Base-by-base conservation (phyloP, 2,888 invertebrate genomes). In the Scaptomyza cyrtandrae region DNA sequence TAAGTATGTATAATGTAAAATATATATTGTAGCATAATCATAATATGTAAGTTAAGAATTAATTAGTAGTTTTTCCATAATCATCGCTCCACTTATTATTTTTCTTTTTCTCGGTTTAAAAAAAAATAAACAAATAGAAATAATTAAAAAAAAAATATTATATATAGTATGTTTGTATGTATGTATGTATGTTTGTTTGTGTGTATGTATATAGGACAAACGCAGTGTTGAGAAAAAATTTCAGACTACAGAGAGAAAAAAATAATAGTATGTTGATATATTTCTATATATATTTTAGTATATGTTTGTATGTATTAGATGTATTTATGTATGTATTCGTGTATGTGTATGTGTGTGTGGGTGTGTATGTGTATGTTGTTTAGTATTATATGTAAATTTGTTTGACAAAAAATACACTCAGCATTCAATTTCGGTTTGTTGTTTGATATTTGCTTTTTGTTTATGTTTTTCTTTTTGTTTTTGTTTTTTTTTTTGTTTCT, bases 401-500 rank as follows among this genome's bases (percentile, higher is more conserved):
- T 84, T 84, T 79, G 80, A 85, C 86, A 85, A 84, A 85, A 85
- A 85, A 79, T 85, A 84, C 83, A 85, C 77, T 78, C 73, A 60
- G 71, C 74, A 71, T 71, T 63, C 41, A 52, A 70, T 67, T 75
- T 62, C 63, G 48, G 55, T 53, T 60, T 60, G 48, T 58, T 37
- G 48, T 58, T 69, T 75, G 48, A 62, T 33, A 53, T 41, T 55
- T 44, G n/a, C 31, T 60, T 33, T 24, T 58, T 54, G 11, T 19
- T 55, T 49, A 41, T 24, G 1, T 3, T 24, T 24, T 3, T 24
- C 24, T 56, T 76, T 76, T 67, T n/a, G n/a, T n/a, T n/a, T n/a
- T n/a, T n/a, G n/a, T n/a, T n/a, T n/a, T n/a, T 54, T 16, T 19
- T 55, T 49, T 46, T 3, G 1, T 5, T 24, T 3, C 3, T 24